Evolutionary conservation across 1,140 invertebrate genomes (phyloP).

Genomic region (Araneus ventricosus): DNA sequence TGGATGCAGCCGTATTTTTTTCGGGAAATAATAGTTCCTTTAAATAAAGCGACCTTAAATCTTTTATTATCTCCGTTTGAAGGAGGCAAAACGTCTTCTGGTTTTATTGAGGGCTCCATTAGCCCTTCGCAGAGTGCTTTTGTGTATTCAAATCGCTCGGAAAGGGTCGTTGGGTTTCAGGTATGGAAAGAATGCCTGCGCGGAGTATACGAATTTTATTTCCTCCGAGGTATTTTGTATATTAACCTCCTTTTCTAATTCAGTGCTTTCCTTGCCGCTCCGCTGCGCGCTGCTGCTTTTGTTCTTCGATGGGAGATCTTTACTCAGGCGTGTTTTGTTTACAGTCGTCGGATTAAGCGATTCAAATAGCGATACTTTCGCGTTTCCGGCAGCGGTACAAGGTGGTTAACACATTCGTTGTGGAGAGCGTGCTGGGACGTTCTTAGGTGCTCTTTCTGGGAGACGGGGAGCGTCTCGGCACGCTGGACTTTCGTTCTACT

Average conservation of each 20-base stretch:
- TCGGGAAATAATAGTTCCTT: background rate
- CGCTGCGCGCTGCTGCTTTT: background rate
- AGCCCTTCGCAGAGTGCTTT: background rate
- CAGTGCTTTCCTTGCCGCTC: background rate
- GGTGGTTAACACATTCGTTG: no score
- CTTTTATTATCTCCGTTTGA: background rate
- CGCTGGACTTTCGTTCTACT: no score
- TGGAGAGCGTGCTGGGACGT: no score
- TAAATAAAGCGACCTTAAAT: background rate
- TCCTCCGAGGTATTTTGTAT: constrained; percentile 12
- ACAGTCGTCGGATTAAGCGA: background rate
- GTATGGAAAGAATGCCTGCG: constrained; percentile 32
- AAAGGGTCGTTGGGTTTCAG: constrained; percentile 30
- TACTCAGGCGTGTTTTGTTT: constrained; percentile 1
- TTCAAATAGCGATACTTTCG: no score
- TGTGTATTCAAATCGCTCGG: constrained; percentile 2
- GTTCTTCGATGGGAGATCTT: background rate
- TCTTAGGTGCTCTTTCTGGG: no score
- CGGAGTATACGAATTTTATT: background rate
- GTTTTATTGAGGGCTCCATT: constrained; percentile 7
- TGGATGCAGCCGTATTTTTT: no score
- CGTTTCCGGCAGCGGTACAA: no score
- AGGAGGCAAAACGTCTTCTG: background rate
- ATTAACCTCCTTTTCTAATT: constrained; percentile 47
- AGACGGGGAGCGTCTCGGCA: no score